Evolutionary conservation across 2,797 vertebrate genomes (phyloP), one percentile per base, ranked within the genome.

Genomic region (Acanthurus lineatus): DNA sequence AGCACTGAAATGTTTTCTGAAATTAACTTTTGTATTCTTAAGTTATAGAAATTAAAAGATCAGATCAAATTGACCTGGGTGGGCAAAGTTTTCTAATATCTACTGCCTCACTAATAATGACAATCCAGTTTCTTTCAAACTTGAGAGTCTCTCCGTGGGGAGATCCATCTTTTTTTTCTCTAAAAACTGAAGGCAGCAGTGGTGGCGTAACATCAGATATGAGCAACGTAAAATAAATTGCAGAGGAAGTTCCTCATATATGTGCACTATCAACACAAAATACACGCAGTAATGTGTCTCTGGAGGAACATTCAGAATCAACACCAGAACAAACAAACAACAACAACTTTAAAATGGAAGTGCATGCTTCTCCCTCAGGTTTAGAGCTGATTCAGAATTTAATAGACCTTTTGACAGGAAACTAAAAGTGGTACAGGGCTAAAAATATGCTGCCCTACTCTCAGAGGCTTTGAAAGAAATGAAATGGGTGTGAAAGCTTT

Each of bases 381-480:
- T 54, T 76, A 22, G 38, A 77, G 66, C 61, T 71, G 54, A 79
- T 53, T 63, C 69, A 73, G 56, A 83, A 49, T 89, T 82, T 75
- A 32, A 79, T 77, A 32, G 63, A 81, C 54, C 22, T 42, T 63
- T 76, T 77, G 48, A 85, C 75, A 80, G 81, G 77, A 85, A 83
- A 77, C 48, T 68, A 57, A 77, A 84, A 90, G 71, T 63, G 72
- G 71, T 6, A 17, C 17, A 1, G 53, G n/a, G 66, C 82, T 91
- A 88, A 91, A 91, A 86, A 89, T 90, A 86, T 77, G 79, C 60
- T 7, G 19, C 72, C 1, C 20, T 71, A 51, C 64, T 73, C 75
- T 85, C 69, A 77, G 61, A 81, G 69, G 85, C 89, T 92, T 86
- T 87, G 61, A 76, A 82, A 83, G 67, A 88, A 85, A 88, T 92